These are phyloP conservation scores for Sphyrna mokarran DNA, from an alignment of 2,113 vertebrate species.

Conservation along the genomic window DNA sequence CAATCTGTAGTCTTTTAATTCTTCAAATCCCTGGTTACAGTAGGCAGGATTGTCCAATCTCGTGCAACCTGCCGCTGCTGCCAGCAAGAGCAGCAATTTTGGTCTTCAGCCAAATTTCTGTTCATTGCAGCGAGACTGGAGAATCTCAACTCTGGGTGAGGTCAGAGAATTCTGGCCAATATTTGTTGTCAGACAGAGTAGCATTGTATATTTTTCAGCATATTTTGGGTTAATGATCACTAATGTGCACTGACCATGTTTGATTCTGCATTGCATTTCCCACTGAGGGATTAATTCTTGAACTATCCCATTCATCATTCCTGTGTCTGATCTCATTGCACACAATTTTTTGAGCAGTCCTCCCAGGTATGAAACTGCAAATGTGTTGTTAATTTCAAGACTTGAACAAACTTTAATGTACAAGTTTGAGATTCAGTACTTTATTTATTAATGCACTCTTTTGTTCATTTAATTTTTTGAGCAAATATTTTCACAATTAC, in stretches of 20 bases:
- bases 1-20: background rate
- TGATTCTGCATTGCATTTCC: background rate
- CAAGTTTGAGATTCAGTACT: constrained; percentile 1
- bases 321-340: background rate
- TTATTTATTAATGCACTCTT: constrained; percentile 25
- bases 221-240: background rate
- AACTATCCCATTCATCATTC: background rate
- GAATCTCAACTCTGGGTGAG: too few relatives aligned
- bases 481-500: constrained; percentile 28
- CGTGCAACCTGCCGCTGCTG: too few relatives aligned
- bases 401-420: constrained; percentile 7
- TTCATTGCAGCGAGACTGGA: too few relatives aligned
- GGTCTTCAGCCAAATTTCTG: too few relatives aligned
- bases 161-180: too few relatives aligned
- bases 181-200: background rate
- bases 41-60: too few relatives aligned
- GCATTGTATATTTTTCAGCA: background rate
- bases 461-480: constrained; percentile 27
- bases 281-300: background rate
- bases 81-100: too few relatives aligned
- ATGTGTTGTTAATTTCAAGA: background rate
- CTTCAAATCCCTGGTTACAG: background rate
- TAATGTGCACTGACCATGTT: background rate
- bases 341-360: background rate
- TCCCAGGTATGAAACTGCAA: background rate